Evolutionary conservation across 2,888 invertebrate species (phyloP).

Genomic region (Andrena bucephala): DNA sequence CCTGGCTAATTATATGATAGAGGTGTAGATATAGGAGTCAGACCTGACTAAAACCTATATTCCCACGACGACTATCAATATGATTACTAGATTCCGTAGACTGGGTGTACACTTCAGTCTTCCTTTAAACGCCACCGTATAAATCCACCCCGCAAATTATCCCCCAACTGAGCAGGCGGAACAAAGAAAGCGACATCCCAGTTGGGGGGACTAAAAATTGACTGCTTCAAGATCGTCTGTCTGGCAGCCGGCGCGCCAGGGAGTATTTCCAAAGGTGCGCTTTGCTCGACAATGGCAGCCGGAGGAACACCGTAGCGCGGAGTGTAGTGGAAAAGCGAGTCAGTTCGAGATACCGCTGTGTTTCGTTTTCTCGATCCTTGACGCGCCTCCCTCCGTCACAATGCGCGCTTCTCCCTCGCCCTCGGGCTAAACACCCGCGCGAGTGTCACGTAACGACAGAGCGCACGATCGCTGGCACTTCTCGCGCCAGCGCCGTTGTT

Average conservation of each 20-base stretch:
- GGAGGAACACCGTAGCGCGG: slow-evolving; percentile 3
- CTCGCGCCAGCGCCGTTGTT: slow-evolving; percentile 53
- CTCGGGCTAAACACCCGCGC: slow-evolving; percentile 42
- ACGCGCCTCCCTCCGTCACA: slow-evolving; percentile 8
- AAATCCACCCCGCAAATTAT: no score
- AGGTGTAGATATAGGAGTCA: no score
- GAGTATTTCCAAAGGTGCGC: slow-evolving; percentile 61
- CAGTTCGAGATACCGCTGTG: slow-evolving; percentile 28
- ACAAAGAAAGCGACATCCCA: no score
- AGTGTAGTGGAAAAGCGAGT: background rate
- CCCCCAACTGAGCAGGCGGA: no score
- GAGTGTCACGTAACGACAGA: slow-evolving; percentile 15
- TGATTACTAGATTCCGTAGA: no score
- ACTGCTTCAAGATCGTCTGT: slow-evolving; percentile 1
- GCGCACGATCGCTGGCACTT: slow-evolving; percentile 57
- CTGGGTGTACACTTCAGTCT: no score
- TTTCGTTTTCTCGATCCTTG: slow-evolving; percentile 11
- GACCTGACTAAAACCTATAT: no score
- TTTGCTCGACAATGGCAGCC: slow-evolving; percentile 51
- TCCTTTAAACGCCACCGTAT: no score
- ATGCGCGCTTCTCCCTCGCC: slow-evolving; percentile 8
- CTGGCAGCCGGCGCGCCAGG: slow-evolving; percentile 24
- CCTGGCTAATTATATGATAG: no score
- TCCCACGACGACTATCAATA: no score
- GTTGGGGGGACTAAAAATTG: background rate